phyloP scores from a whole-genome alignment of 1,140 invertebrate genomes.

The Aphis gossypii region DNA sequence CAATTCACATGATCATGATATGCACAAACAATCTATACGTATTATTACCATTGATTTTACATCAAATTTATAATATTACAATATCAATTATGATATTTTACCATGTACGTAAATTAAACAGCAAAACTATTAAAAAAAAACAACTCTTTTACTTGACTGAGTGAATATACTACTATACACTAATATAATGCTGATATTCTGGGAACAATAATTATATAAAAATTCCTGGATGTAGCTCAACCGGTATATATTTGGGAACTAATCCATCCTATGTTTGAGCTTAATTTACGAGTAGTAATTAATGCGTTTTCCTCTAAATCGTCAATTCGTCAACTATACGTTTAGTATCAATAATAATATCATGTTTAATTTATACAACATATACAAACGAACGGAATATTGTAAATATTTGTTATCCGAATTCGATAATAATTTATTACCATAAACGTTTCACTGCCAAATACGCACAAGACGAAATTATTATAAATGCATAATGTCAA shows the following conservation, averaged over 20 bases:
- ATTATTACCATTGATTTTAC: no score
- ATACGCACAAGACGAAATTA: background rate
- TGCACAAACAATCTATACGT: no score
- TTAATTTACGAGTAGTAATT: slow-evolving; percentile 13
- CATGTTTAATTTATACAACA: background rate
- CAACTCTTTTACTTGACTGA: no score
- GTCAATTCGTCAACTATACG: background rate
- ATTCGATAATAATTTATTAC: background rate
- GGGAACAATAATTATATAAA: background rate
- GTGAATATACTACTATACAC: no score
- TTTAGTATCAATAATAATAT: background rate
- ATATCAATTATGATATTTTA: no score
- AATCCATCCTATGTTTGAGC: background rate
- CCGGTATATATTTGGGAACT: background rate
- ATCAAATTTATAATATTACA: no score
- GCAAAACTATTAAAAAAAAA: no score
- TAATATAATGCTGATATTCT: background rate
- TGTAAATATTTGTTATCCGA: background rate
- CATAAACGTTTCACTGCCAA: background rate
- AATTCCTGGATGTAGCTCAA: background rate
- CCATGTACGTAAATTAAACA: no score
- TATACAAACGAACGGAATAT: background rate
- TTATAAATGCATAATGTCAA: background rate
- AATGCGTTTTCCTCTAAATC: background rate
- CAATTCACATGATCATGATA: background rate